Base-by-base conservation (phyloP, 2,888 invertebrate species). In the Folsomia candida region DNA sequence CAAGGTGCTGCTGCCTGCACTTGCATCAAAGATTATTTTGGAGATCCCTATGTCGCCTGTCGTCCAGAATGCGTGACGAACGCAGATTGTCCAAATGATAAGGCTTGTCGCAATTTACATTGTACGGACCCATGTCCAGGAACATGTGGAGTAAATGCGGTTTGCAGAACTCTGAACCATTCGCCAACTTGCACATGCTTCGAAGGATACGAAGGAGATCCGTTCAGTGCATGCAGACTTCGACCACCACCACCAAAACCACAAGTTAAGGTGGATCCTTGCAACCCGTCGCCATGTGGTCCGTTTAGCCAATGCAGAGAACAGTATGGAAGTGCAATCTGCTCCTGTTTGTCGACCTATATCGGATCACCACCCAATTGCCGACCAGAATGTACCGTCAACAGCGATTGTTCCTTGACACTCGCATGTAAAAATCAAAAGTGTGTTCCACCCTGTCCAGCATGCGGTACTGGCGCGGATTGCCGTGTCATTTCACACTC, bases 151-250 rank as follows among this genome's bases (percentile, higher is more conserved):
- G 84, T 85, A 74, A 88, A 88, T 81, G 91, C 92, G 1, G 81
- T 88, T 69, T 93, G 93, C 82, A 85, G 88, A 79, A 90, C 90
- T 2, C 86, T 89, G 47, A 90, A 89, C 81, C 92, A 93, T 81
- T 88, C 90, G 82, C 4, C 37, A 9, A 37, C 37, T 14, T 37
- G 37, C 14, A 37, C 37, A 4, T 37, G 37, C 37, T 61, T 24
- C 3, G 18, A 25, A 69, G 74, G 73, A 26, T 76, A 72, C 25
- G 64, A 68, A 60, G 80, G 80, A 11, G 76, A 80, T 67, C 80
- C 80, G 18, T 75, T 78, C 64, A 51, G 68, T 11, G 69, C 73
- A 20, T 80, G 80, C 72, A 60, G 73, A 29, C 59, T 69, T 6
- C 70, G 37, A 14, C 37, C 11, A 81, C 83, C 29, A 18, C 47